phyloP scores from a whole-genome alignment of 2,113 vertebrate genomes.

The Grammomys dolichurus region DNA sequence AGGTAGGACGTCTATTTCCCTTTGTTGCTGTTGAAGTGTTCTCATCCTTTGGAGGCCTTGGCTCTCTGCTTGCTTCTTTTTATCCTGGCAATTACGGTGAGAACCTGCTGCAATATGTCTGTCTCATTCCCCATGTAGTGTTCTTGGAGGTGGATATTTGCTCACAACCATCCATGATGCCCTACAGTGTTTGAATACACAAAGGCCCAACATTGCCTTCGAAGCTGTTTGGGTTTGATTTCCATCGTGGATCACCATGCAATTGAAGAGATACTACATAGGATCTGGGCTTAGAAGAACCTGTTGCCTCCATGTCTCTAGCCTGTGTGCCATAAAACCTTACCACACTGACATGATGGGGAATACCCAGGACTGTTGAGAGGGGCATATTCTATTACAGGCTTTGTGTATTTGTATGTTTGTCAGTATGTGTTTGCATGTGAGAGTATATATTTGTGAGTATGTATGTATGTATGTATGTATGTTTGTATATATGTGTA shows the following conservation, averaged over 20 bases:
- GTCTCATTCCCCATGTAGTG: neutral
- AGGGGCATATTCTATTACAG: neutral
- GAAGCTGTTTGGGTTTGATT: neutral
- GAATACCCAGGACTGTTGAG: neutral
- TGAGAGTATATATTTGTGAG: too few relatives aligned
- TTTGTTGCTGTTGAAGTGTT: neutral
- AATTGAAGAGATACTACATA: neutral
- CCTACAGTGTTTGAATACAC: neutral
- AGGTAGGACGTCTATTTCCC: too few relatives aligned
- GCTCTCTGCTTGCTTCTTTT: neutral
- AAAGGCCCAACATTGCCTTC: rapidly evolving
- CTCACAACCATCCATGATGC: neutral
- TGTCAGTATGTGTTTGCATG: neutral
- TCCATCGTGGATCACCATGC: rapidly evolving
- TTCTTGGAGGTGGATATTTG: neutral
- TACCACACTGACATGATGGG: neutral
- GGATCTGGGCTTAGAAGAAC: neutral
- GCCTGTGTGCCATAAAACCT: neutral
- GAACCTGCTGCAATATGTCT: rapidly evolving
- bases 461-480: neutral
- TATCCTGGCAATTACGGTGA: too few relatives aligned
- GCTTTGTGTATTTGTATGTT: neutral
- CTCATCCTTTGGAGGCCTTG: neutral
- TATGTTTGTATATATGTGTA: neutral
- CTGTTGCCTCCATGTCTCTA: too few relatives aligned